Evolutionary conservation across 2,113 vertebrate genomes (phyloP).

Genomic region (Motacilla tschutschensis): DNA sequence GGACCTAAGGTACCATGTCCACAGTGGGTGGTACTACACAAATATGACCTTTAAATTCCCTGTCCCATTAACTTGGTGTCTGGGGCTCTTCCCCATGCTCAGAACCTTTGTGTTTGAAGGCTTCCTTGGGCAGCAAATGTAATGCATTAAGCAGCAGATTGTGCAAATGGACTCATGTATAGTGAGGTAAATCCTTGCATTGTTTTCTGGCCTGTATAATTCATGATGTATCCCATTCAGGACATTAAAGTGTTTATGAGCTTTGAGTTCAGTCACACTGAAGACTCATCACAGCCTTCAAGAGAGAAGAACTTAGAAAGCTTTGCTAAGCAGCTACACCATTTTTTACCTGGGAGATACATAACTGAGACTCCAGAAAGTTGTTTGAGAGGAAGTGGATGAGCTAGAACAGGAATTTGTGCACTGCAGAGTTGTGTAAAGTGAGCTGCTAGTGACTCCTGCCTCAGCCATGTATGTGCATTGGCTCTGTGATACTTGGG

Average conservation of each 20-base stretch:
- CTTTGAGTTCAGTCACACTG: neutral
- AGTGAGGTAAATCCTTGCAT: neutral
- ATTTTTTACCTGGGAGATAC: neutral
- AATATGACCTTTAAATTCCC: neutral
- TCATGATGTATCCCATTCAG: neutral
- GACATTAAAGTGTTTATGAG: neutral
- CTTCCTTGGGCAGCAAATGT: neutral
- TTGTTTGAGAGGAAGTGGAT: neutral
- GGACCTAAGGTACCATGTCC: neutral
- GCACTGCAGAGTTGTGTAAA: neutral
- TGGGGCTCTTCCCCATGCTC: neutral
- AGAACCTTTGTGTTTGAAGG: neutral
- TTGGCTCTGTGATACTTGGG: neutral
- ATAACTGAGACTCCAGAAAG: neutral
- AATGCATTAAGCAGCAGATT: neutral
- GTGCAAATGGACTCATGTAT: neutral
- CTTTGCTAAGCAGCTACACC: neutral
- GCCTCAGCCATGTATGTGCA: neutral
- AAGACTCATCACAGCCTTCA: neutral
- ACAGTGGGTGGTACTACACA: neutral
- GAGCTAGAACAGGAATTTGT: neutral
- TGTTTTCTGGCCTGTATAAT: neutral
- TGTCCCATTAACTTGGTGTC: rapidly evolving
- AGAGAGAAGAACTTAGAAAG: neutral
- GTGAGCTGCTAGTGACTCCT: neutral